These are phyloP conservation scores for Acropora tenuis DNA, from an alignment of 64 coral and sea anemone genomes.

Conservation along the genomic window DNA sequence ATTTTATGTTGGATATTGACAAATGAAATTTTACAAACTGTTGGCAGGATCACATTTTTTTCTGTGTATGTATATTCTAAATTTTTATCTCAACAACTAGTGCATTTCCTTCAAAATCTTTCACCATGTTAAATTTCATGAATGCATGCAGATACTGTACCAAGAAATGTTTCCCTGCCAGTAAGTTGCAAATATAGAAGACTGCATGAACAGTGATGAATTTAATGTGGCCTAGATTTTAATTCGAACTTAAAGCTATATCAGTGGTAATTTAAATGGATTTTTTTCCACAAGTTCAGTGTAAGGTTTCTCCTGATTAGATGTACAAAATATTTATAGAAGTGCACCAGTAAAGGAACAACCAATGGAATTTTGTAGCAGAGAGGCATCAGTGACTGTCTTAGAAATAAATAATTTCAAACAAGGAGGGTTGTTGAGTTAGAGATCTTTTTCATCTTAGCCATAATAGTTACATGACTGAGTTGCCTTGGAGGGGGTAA, in stretches of 20 bases:
- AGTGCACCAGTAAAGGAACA: neutral
- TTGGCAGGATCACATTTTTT: constrained; percentile 12
- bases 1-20: too few relatives aligned
- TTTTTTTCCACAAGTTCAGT: too few relatives aligned
- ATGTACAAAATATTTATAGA: neutral
- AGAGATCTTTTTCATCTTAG: constrained; percentile 9
- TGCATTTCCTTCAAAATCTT: constrained; percentile 15
- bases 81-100: constrained; percentile 16
- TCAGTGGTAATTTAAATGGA: too few relatives aligned
- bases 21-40: neutral
- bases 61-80: neutral
- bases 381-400: neutral
- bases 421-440: neutral
- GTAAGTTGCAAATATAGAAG: constrained; percentile 24
- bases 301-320: too few relatives aligned
- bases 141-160: constrained; percentile 18
- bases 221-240: constrained; percentile 15
- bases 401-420: neutral
- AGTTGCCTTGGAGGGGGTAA: constrained; percentile 6
- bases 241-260: neutral
- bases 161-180: neutral
- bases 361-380: neutral
- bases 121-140: neutral
- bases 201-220: constrained; percentile 13
- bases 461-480: constrained; percentile 6